These are phyloP conservation scores for Geococcyx californianus DNA, from an alignment of 2,113 vertebrate species.

Conservation along the genomic window DNA sequence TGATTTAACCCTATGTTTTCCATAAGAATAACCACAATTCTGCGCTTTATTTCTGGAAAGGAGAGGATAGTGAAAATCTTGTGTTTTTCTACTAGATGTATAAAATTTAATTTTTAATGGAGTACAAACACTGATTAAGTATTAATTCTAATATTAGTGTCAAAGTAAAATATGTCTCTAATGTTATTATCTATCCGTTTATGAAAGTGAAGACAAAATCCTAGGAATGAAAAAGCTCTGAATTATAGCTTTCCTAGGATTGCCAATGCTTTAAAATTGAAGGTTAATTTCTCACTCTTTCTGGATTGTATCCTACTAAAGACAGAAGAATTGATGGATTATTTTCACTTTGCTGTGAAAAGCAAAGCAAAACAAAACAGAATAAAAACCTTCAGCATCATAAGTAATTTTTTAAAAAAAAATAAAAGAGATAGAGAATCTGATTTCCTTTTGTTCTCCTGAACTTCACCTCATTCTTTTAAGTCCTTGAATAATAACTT, in stretches of 20 bases:
- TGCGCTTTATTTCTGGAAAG: neutral
- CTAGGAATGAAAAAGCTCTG: neutral
- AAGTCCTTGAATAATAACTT: neutral
- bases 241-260: neutral
- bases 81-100: neutral
- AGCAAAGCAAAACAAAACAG: neutral
- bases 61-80: neutral
- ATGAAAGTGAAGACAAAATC: neutral
- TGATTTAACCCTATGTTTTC: neutral
- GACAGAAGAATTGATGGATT: neutral
- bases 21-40: neutral
- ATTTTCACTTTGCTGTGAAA: neutral
- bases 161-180: neutral
- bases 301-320: neutral
- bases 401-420: neutral
- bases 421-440: too few relatives aligned
- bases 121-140: neutral
- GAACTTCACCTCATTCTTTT: neutral
- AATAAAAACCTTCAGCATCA: neutral
- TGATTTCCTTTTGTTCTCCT: neutral
- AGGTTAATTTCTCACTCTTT: neutral
- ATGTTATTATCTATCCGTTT: neutral
- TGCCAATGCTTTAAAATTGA: neutral
- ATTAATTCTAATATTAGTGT: neutral
- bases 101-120: neutral